A percentile compares a stretch with the other conserved stretches of the same genome.
These are phyloP conservation scores for Catocala sponsa DNA, from an alignment of 2,888 invertebrate genomes.

Conservation along the genomic window DNA sequence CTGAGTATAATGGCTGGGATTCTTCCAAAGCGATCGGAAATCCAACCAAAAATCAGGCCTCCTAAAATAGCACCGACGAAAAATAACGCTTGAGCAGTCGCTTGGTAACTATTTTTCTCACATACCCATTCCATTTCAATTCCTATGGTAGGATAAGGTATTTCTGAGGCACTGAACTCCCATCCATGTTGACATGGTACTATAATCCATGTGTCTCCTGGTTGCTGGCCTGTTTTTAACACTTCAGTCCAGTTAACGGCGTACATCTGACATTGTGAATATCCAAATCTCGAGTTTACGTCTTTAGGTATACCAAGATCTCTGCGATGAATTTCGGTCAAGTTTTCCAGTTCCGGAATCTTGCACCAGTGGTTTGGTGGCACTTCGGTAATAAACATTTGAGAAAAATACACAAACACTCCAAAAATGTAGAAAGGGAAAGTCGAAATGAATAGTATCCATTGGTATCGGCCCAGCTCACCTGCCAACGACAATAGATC, in stretches of 20 bases:
- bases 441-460: conserved; percentile 57
- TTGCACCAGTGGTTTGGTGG: conserved; percentile 67
- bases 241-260: conserved; percentile 68
- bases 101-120: conserved; percentile 70
- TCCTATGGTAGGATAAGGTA: conserved; percentile 72
- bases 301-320: conserved; percentile 60
- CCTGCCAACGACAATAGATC: conserved; percentile 63
- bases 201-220: conserved; percentile 61
- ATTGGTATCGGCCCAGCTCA: conserved; percentile 63
- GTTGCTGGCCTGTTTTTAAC: conserved; percentile 49
- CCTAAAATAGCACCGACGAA: conserved; percentile 70
- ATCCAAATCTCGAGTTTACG: conserved; percentile 58
- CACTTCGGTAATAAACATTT: conserved; percentile 65
- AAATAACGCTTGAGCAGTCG: conserved; percentile 70
- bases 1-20: conserved; percentile 64
- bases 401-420: conserved; percentile 60
- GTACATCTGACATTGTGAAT: conserved; percentile 65
- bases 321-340: conserved; percentile 58
- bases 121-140: conserved; percentile 74
- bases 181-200: conserved; percentile 68
- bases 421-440: conserved; percentile 64
- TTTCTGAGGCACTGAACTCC: conserved; percentile 71
- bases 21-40: conserved; percentile 71
- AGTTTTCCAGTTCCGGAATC: conserved; percentile 63
- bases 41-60: conserved; percentile 68